These are phyloP conservation scores for Stegodyphus mimosarum DNA, from an alignment of 1,140 invertebrate genomes.

Conservation along the genomic window DNA sequence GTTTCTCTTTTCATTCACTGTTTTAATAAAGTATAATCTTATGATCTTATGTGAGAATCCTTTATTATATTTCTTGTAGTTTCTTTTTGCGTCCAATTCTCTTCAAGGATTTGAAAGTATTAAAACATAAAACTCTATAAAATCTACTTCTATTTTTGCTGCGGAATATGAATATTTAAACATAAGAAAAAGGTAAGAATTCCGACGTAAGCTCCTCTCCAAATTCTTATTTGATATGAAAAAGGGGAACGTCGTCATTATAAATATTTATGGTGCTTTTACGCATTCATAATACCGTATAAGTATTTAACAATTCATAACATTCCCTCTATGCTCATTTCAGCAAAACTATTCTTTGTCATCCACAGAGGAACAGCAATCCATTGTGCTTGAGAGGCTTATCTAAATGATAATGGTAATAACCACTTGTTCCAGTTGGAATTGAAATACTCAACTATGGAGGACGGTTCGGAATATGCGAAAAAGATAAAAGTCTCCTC, in stretches of 20 bases:
- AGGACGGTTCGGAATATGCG: no score
- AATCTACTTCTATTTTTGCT: no score
- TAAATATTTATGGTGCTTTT: conserved; percentile 35
- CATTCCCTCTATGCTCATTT: background rate
- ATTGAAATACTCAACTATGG: background rate
- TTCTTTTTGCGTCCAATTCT: no score
- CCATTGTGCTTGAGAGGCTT: conserved; percentile 16
- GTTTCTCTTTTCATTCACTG: no score
- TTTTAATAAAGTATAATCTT: no score
- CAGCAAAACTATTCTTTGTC: background rate
- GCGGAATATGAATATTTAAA: no score
- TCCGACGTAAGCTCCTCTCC: no score
- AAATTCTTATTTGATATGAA: background rate
- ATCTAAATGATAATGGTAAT: conserved; percentile 44
- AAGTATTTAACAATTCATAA: conserved; percentile 33
- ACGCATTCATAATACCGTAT: background rate
- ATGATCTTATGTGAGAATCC: no score
- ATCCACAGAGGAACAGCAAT: conserved; percentile 1
- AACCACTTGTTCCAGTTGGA: background rate
- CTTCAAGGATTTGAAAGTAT: no score
- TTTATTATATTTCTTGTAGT: no score
- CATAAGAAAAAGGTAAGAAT: no score
- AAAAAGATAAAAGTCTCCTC: conserved; percentile 1
- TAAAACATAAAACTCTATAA: no score
- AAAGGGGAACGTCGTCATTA: background rate